Evolutionary conservation across 1,140 invertebrate genomes (phyloP), one percentile per base, ranked within the genome.

Genomic region (Drosophila grimshawi): DNA sequence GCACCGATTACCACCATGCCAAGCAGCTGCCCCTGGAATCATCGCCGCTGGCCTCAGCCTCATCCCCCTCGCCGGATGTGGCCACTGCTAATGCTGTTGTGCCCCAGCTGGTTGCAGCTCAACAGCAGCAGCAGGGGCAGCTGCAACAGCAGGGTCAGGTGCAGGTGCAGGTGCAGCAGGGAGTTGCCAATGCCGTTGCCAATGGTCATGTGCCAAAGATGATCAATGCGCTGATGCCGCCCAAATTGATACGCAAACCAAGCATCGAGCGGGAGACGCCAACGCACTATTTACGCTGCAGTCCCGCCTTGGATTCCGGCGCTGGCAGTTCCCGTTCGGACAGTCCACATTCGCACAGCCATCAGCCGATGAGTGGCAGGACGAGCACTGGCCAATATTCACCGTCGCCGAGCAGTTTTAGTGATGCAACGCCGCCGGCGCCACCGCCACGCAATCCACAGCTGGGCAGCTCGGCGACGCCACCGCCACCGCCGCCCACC

Each of bases 271-370:
- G 96, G 45, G 96, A 97, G 88, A 91, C 96, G 6, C 95, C 91
- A 4, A 92, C 96, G 29, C 95, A 96, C 57, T 92, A 89, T 66
- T 49, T 91, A 49, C 94, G 97, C 59, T 96, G 96, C 5, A 97
- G 97, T 92, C 97, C 97, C 1, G 97, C 96, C 1, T 93, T 97
- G 46, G 97, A 98, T 76, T 97, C 96, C 48, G 96, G 96, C 5
- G 96, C 96, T 10, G 97, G 96, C 11, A 97, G 97, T 90, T 97
- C 97, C 6, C 94, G 97, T 30, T 98, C 97, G 0, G 97, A 98
- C 86, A 97, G 96, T 93, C 97, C 97, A 1, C 94, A 96, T 71
- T 94, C 96, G 66, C 81, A 83, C 51, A 71, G 76, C 35, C 94
- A 94, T 85, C 94, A 94, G 35, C 81, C 94, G 57, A 60, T 79